These are phyloP conservation scores for Poeciliopsis prolifica DNA, from an alignment of 2,113 vertebrate species.

Conservation along the genomic window DNA sequence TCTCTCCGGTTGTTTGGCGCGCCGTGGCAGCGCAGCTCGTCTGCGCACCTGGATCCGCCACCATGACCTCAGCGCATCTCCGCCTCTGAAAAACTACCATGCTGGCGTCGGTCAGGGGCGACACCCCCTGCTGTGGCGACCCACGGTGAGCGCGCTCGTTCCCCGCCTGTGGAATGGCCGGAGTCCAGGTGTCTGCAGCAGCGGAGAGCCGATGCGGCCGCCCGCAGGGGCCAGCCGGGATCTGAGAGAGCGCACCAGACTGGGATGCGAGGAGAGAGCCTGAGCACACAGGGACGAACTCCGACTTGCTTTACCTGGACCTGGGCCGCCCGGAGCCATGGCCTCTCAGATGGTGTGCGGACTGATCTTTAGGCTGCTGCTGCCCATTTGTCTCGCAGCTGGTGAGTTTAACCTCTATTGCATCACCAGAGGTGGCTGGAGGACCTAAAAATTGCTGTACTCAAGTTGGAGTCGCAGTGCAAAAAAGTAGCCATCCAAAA, in stretches of 20 bases:
- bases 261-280: slow-evolving; percentile 67
- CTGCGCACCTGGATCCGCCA: slow-evolving; percentile 48
- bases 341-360: slow-evolving; percentile 95
- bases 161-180: slow-evolving; percentile 42
- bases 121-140: slow-evolving; percentile 30
- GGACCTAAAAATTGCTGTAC: too few relatives aligned
- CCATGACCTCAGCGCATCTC: slow-evolving; percentile 30
- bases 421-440: not conserved
- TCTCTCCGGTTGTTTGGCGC: slow-evolving; percentile 25
- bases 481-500: too few relatives aligned
- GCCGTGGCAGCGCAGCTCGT: slow-evolving; percentile 15
- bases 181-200: slow-evolving; percentile 49
- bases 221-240: slow-evolving; percentile 61
- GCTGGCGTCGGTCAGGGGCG: slow-evolving; percentile 13
- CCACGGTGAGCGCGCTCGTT: slow-evolving; percentile 39
- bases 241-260: slow-evolving; percentile 60
- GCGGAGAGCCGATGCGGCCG: slow-evolving; percentile 56
- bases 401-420: slow-evolving; percentile 78
- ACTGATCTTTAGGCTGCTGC: slow-evolving; percentile 92
- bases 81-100: slow-evolving; percentile 13
- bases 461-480: too few relatives aligned
- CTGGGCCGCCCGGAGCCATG: slow-evolving; percentile 77
- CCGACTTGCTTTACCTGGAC: slow-evolving; percentile 49
- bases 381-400: slow-evolving; percentile 91
- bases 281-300: slow-evolving; percentile 55